Conservation (phyloP, 2,797 vertebrate species). For the Lindbergichthys nudifrons region DNA sequence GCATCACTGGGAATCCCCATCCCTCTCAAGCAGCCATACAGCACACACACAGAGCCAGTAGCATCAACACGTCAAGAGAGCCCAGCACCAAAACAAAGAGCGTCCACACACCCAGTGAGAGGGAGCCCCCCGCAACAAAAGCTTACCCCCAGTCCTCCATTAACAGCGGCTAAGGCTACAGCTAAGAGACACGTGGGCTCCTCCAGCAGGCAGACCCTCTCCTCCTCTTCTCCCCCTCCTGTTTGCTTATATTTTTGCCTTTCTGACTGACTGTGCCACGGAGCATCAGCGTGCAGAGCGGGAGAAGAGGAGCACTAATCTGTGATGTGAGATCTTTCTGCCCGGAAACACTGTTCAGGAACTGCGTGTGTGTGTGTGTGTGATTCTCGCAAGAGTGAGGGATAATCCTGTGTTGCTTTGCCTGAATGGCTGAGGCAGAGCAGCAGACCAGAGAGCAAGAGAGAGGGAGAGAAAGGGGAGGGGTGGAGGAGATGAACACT, state of each 20-base stretch:
- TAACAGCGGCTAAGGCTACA: slow-evolving; percentile 66
- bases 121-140: slow-evolving; percentile 72
- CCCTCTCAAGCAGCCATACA: slow-evolving; percentile 15
- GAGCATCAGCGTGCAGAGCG: slow-evolving; percentile 38
- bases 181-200: slow-evolving; percentile 74
- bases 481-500: slow-evolving; percentile 18
- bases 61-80: slow-evolving; percentile 36
- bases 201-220: slow-evolving; percentile 63
- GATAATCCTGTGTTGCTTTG: slow-evolving; percentile 65
- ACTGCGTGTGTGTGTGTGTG: slow-evolving; percentile 27
- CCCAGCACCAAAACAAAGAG: slow-evolving; percentile 58
- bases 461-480: neutral
- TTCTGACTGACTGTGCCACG: slow-evolving; percentile 23
- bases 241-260: slow-evolving; percentile 44
- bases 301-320: slow-evolving; percentile 43
- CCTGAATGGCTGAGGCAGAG: slow-evolving; percentile 65
- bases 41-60: neutral
- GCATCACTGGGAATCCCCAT: slow-evolving; percentile 21
- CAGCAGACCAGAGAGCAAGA: slow-evolving; percentile 25
- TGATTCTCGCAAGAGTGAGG: slow-evolving; percentile 46
- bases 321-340: slow-evolving; percentile 51
- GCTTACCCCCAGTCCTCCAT: slow-evolving; percentile 83
- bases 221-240: slow-evolving; percentile 44
- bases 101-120: slow-evolving; percentile 17
- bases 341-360: slow-evolving; percentile 30